Percentiles rank a stretch among this genome's conserved stretches.
Conservation (phyloP, 1,140 invertebrate species). For the Drosophila nigromelanica region DNA sequence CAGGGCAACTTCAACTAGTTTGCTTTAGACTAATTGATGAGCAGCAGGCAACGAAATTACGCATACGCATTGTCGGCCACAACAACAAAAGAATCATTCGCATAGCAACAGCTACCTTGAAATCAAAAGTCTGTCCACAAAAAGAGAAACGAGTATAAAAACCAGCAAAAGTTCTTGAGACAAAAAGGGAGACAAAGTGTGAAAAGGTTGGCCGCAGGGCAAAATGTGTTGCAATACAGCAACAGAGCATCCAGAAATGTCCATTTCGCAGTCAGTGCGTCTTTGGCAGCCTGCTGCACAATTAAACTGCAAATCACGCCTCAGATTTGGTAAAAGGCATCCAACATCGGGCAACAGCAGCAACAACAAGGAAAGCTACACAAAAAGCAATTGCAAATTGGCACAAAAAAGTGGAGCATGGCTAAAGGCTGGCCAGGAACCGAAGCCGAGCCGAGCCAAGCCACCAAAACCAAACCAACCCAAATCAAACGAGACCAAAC, state of each 20-base stretch:
- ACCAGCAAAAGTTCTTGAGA: not conserved
- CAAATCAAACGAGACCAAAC: constrained; percentile 7
- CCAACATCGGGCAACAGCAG: constrained; percentile 19
- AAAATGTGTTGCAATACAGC: not conserved
- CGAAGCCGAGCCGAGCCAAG: constrained; percentile 7
- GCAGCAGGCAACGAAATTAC: constrained; percentile 15
- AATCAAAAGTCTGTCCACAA: not conserved
- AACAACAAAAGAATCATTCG: not conserved
- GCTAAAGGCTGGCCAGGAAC: constrained; percentile 54
- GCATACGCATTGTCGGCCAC: constrained; percentile 29
- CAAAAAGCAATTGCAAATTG: constrained; percentile 67
- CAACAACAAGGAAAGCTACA: constrained; percentile 43
- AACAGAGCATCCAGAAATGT: constrained; percentile 45
- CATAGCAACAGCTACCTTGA: constrained; percentile 2
- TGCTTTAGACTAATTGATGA: constrained; percentile 28
- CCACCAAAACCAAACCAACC: constrained; percentile 25
- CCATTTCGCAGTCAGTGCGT: constrained; percentile 63
- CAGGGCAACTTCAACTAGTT: not conserved
- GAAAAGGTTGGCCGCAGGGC: constrained; percentile 22
- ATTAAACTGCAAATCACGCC: constrained; percentile 81
- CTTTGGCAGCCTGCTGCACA: constrained; percentile 67
- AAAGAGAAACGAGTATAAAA: not conserved
- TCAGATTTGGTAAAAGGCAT: constrained; percentile 65
- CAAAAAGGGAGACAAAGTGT: not conserved
- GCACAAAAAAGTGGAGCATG: constrained; percentile 64